Evolutionary conservation across 2,797 vertebrate species (phyloP).

Genomic region (Uromys caudimaculatus): DNA sequence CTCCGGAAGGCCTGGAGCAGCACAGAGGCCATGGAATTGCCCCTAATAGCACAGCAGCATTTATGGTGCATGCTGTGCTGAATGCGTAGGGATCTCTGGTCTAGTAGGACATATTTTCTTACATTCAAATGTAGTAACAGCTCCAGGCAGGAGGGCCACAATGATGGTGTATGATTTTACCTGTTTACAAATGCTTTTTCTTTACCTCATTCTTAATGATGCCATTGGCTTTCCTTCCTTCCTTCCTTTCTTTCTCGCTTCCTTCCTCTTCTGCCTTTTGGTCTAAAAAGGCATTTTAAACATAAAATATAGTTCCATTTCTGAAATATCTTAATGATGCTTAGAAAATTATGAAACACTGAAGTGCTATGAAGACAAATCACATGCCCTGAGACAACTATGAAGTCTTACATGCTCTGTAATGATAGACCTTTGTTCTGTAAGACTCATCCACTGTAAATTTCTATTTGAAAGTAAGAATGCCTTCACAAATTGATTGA

Average conservation of each 20-base stretch:
- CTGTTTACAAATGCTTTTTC: not conserved
- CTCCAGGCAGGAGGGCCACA: not conserved
- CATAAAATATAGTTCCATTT: not conserved
- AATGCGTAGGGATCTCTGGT: not conserved
- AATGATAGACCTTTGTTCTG: not conserved
- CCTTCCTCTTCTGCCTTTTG: not conserved
- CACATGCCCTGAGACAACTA: not conserved
- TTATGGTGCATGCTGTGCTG: rapidly evolving
- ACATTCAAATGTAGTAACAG: not conserved
- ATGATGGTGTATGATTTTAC: not conserved
- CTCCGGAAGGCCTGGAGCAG: conserved; percentile 72
- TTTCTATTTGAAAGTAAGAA: conserved; percentile 18
- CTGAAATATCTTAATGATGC: not conserved
- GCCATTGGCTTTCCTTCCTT: not conserved
- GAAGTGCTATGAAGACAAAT: not conserved
- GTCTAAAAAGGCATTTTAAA: not conserved
- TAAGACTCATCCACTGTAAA: not conserved
- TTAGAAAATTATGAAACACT: not conserved
- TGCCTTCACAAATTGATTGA: conserved; percentile 13
- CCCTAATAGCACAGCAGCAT: not conserved
- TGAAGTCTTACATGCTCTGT: not conserved
- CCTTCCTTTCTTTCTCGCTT: not conserved
- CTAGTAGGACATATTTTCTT: not conserved
- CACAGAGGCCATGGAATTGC: conserved; percentile 51
- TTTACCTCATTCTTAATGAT: not conserved